phyloP scores from a whole-genome alignment of 2,888 invertebrate genomes.

The Lamellibrachia columna region DNA sequence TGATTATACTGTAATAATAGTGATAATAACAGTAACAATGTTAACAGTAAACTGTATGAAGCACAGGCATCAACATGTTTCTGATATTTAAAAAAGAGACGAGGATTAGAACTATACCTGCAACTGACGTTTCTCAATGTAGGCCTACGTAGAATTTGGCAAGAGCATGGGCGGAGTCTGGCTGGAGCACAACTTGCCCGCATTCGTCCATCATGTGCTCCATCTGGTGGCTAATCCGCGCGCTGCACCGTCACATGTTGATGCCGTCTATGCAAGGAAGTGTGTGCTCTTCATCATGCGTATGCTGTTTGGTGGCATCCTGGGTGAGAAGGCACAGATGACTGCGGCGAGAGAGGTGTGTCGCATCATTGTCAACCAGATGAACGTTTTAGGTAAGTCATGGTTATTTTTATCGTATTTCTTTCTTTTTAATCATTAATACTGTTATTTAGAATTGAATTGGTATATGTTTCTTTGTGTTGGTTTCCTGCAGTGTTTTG shows the following conservation, averaged over 20 bases:
- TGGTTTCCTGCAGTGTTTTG: background rate
- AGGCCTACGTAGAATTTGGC: slow-evolving; percentile 96
- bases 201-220: slow-evolving; percentile 87
- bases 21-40: too few species aligned
- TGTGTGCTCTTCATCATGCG: slow-evolving; percentile 95
- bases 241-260: slow-evolving; percentile 94
- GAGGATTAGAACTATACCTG: background rate
- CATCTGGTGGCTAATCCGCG: slow-evolving; percentile 93
- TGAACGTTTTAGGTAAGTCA: slow-evolving; percentile 72
- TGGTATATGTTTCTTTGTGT: background rate
- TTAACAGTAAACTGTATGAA: too few species aligned
- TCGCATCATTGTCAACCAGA: slow-evolving; percentile 89
- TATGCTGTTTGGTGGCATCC: slow-evolving; percentile 89
- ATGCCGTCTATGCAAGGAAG: slow-evolving; percentile 96
- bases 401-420: background rate
- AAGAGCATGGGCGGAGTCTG: slow-evolving; percentile 92
- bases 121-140: slow-evolving; percentile 42
- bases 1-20: background rate
- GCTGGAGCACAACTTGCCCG: slow-evolving; percentile 90
- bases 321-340: slow-evolving; percentile 96
- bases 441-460: background rate
- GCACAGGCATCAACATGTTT: too few species aligned
- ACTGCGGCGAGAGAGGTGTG: slow-evolving; percentile 91
- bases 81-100: too few species aligned
- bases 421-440: too few species aligned